phyloP scores from a whole-genome alignment of 2,113 vertebrate species.

The Bagarius yarrelli region DNA sequence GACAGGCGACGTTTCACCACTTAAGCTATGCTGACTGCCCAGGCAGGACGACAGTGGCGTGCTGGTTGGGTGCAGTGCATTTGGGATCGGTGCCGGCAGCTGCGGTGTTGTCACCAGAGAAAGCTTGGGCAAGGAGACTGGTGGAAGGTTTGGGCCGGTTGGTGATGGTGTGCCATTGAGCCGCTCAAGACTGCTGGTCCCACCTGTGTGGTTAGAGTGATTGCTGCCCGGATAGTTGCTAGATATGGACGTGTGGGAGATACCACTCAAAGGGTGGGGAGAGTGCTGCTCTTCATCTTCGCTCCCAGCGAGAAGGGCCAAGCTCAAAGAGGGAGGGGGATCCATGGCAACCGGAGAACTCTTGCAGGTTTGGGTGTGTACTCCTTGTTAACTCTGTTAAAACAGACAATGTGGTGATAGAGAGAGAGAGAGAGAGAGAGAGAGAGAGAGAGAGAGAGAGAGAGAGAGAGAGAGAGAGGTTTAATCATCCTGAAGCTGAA shows the following conservation, averaged over 20 bases:
- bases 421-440: not conserved
- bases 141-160: constrained; percentile 66
- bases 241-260: constrained; percentile 66
- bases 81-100: constrained; percentile 69
- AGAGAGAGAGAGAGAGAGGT: not conserved
- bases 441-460: constrained; percentile 8
- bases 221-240: constrained; percentile 71
- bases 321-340: constrained; percentile 74
- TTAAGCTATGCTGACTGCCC: constrained; percentile 77
- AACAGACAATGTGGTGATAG: constrained; percentile 19
- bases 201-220: constrained; percentile 76
- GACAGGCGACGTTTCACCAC: constrained; percentile 72
- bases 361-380: constrained; percentile 48
- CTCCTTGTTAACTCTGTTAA: constrained; percentile 46
- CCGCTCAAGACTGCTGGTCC: constrained; percentile 69
- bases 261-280: constrained; percentile 69
- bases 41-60: constrained; percentile 76
- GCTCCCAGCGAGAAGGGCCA: constrained; percentile 72
- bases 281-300: constrained; percentile 74
- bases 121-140: constrained; percentile 68
- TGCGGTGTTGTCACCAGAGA: constrained; percentile 59
- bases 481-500: constrained; percentile 19
- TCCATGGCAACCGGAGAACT: constrained; percentile 69
- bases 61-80: constrained; percentile 75
- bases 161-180: constrained; percentile 73